These are phyloP conservation scores for Tympanoctomys barrerae DNA, from an alignment of 2,797 vertebrate genomes.

Conservation along the genomic window DNA sequence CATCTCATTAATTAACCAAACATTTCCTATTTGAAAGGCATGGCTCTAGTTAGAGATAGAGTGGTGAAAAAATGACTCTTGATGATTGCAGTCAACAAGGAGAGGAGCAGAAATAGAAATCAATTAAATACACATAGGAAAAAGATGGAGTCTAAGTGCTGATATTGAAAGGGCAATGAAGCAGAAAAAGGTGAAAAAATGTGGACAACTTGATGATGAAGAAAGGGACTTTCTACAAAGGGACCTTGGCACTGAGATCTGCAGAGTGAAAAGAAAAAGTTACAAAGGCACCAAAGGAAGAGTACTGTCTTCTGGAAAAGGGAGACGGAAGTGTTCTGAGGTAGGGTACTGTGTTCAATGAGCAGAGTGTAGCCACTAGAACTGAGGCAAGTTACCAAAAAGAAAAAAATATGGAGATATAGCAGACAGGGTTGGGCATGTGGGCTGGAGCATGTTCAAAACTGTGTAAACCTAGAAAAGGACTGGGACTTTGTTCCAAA, in stretches of 20 bases:
- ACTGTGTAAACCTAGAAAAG: background rate
- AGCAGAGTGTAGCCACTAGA: background rate
- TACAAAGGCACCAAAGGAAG: background rate
- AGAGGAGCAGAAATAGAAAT: background rate
- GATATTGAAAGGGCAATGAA: background rate
- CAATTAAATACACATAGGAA: background rate
- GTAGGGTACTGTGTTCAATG: fast-evolving
- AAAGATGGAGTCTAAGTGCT: background rate
- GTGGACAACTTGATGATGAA: background rate
- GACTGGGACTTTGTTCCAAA: background rate
- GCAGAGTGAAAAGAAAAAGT: background rate
- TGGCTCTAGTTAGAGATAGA: background rate
- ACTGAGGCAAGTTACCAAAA: background rate
- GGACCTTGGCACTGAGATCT: background rate
- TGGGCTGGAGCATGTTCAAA: background rate
- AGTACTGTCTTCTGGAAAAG: background rate
- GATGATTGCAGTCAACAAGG: background rate
- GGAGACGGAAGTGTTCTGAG: background rate
- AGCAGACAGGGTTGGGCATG: background rate
- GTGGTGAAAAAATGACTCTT: background rate
- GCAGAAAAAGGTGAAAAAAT: background rate
- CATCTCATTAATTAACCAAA: background rate
- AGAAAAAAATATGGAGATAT: background rate
- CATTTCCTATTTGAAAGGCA: background rate
- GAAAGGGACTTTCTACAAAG: background rate